Evolutionary conservation across 2,888 invertebrate species (phyloP).

Genomic region (Pheosia tremula): DNA sequence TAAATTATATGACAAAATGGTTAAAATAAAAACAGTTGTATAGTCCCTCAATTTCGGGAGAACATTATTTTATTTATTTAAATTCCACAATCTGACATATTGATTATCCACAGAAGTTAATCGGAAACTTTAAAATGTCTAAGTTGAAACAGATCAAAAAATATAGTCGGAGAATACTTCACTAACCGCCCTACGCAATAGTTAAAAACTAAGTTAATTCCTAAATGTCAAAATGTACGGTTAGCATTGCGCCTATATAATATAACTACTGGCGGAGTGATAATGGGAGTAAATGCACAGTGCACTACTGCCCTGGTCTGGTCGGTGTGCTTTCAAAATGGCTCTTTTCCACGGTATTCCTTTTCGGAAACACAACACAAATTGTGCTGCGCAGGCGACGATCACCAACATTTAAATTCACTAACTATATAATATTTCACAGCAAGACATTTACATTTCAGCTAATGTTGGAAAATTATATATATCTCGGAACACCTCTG

Average conservation of each 20-base stretch:
- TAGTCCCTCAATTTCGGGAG: slow-evolving; percentile 64
- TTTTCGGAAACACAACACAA: slow-evolving; percentile 96
- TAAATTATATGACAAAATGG: slow-evolving; percentile 6
- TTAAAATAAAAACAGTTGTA: slow-evolving; percentile 53
- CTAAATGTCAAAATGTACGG: slow-evolving; percentile 66
- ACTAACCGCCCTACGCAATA: slow-evolving; percentile 71
- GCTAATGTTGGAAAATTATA: slow-evolving; percentile 34
- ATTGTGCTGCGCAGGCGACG: slow-evolving; percentile 75
- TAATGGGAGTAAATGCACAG: slow-evolving; percentile 74
- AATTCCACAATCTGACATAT: slow-evolving; percentile 80
- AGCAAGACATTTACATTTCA: slow-evolving; percentile 43
- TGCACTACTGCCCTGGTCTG: slow-evolving; percentile 72
- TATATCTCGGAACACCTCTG: slow-evolving; percentile 38
- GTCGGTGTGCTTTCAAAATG: slow-evolving; percentile 95
- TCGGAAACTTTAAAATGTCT: slow-evolving; percentile 70
- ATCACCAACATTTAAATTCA: slow-evolving; percentile 32
- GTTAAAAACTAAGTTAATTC: slow-evolving; percentile 62
- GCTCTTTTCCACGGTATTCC: slow-evolving; percentile 93
- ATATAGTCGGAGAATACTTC: slow-evolving; percentile 70
- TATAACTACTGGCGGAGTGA: slow-evolving; percentile 63
- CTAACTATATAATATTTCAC: slow-evolving; percentile 35
- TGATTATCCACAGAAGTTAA: slow-evolving; percentile 76
- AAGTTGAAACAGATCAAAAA: slow-evolving; percentile 75
- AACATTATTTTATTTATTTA: slow-evolving; percentile 76
- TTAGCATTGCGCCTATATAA: slow-evolving; percentile 64